Base-by-base conservation (phyloP, 2,797 vertebrate species). In the Lycodopsis pacificus region DNA sequence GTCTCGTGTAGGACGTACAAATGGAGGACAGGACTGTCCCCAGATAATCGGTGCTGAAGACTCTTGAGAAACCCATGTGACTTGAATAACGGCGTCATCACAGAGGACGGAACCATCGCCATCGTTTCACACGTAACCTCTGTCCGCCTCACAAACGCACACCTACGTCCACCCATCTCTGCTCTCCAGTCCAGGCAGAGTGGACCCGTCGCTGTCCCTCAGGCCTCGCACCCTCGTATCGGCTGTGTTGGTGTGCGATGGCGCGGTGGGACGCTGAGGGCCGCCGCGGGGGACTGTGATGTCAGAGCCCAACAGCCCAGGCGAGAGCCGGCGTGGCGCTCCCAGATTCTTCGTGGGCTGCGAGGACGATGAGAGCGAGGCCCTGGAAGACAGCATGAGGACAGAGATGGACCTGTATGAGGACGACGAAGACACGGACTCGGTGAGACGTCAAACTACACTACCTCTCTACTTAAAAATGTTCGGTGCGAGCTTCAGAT, bases 271-370 rank as follows among this genome's bases (percentile, higher is more conserved):
- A 93, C 79, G 76, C 94, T 93, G 96, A 97, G 95, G 96, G 94
- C 96, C 66, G 95, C 95, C 83, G 94, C 79, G 92, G 93, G 64
- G 87, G 91, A 95, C 94, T 97, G 97, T 97, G 93, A 99, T 99
- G 98, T 98, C 97, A 97, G 96, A 96, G 91, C 91, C 96, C 96
- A 95, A 94, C 95, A 96, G 95, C 94, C 95, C 96, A 94, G 95
- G 90, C 92, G 97, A 97, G 96, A 97, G 96, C 92, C 94, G 95
- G 88, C 94, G 86, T 91, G 94, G 95, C 90, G 91, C 96, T 91
- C 97, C 98, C 95, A 97, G 95, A 95, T 99, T 99, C 96, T 98
- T 98, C 90, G 96, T 99, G 36, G 98, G 98, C 95, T 97, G 96
- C 96, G 97, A 97, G 94, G 98, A 98, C 93, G 98, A 99, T 95